Percentiles rank a stretch among this genome's conserved stretches.
These are phyloP conservation scores for Podilymbus podiceps DNA, from an alignment of 2,113 vertebrate species.

Conservation along the genomic window DNA sequence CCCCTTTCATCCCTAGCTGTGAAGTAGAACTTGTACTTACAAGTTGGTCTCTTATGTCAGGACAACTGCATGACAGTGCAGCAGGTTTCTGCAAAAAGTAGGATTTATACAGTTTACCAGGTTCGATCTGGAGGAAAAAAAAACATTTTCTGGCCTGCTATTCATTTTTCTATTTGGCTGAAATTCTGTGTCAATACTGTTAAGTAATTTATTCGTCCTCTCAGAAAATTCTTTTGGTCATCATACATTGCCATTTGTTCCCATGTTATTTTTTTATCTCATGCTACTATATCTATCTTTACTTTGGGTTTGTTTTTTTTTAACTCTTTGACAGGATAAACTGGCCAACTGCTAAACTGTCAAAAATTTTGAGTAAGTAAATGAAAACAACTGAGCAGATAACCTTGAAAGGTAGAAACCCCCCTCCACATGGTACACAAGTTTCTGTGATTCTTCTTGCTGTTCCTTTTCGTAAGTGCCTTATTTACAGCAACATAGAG, in stretches of 20 bases:
- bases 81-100: background rate
- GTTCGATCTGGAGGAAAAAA: background rate
- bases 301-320: background rate
- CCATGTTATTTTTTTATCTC: background rate
- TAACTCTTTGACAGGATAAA: background rate
- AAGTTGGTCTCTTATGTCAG: background rate
- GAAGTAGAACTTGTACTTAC: background rate
- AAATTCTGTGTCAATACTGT: background rate
- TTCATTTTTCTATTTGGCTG: background rate
- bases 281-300: background rate
- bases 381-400: background rate
- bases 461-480: background rate
- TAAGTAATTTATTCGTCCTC: background rate
- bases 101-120: background rate
- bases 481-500: background rate
- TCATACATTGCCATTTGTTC: background rate
- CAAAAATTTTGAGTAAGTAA: background rate
- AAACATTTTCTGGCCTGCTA: background rate
- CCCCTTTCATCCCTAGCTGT: background rate
- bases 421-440: background rate
- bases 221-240: background rate
- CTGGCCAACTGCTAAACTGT: background rate
- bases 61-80: background rate
- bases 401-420: background rate
- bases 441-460: background rate